Evolutionary conservation across 64 coral and sea anemone genomes (phyloP), one percentile per base, ranked within the genome.

Genomic region (Catalaphyllia jardinei): DNA sequence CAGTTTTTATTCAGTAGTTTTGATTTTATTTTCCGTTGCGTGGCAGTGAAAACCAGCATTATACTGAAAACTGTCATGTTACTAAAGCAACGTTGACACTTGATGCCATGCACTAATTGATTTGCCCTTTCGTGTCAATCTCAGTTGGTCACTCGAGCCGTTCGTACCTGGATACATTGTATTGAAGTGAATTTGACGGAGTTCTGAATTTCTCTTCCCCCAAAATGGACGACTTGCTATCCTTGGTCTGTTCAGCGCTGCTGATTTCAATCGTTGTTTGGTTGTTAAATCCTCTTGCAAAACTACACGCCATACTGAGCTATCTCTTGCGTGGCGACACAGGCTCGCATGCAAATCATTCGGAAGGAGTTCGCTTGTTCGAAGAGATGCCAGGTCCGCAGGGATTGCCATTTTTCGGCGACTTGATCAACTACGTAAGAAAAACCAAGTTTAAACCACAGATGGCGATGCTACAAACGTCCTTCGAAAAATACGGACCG

Each of bases 401-500:
- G 22, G 74, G 74, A 76, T 76, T 42, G 39, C 74, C 74, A 8
- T 76, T 22, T n/a, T 76, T 76, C 31, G 74, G 74, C 20, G 35
- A 76, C 22, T 10, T 76, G 20, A 19, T 76, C 18, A 76, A 50
- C 19, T 49, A 76, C 17, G 14, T 76, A 10, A 76, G 49, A 20
- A 42, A 16, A 4, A 24, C 74, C 22, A 38, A 76, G 4, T 76
- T 76, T 38, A 76, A 76, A 49, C 13, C 8, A 22, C 31, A 22
- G 13, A 49, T 76, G 6, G 15, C 15, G 6, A 4, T 5, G 9
- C 74, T 42, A 6, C 4, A 77, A 62, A 60, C 38, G 4, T 52
- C 59, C 86, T 88, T 88, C 77, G 67, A 27, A 19, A 77, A 77
- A 42, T 88, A 88, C 61, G 86, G 86, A 33, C 55, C 86, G 31